Conservation (phyloP, 2,797 vertebrate species). For the Lepilemur ruficaudatus region DNA sequence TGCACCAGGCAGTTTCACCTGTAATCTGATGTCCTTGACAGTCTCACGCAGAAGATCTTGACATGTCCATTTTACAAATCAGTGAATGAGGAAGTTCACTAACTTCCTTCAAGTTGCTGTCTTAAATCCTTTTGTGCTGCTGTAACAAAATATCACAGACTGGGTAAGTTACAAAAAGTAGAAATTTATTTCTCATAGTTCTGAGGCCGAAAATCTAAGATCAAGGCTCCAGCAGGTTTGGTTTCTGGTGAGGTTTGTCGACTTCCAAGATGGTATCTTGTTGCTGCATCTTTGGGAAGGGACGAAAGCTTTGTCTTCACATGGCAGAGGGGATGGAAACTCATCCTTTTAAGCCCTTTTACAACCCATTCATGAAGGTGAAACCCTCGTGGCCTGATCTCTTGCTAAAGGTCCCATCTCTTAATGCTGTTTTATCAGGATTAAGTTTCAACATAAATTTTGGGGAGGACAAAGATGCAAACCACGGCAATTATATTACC, state of each 20-base stretch:
- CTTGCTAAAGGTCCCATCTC: neutral
- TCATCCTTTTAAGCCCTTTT: neutral
- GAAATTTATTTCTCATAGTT: neutral
- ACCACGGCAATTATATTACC: neutral
- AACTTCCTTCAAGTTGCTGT: neutral
- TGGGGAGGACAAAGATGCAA: neutral
- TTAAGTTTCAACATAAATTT: neutral
- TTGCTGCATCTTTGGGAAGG: neutral
- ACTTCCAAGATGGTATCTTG: neutral
- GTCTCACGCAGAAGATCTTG: neutral
- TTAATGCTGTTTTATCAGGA: neutral
- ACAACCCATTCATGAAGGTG: neutral
- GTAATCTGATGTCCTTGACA: neutral
- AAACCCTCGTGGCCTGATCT: neutral
- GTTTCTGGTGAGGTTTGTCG: neutral
- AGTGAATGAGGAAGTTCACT: neutral
- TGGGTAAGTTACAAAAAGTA: neutral
- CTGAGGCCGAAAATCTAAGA: neutral
- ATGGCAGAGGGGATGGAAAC: neutral
- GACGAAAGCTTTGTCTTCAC: neutral
- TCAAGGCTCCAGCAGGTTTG: neutral
- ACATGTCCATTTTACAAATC: neutral
- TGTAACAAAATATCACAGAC: neutral
- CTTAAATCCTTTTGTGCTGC: neutral
- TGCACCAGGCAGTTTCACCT: neutral